Percentiles rank a stretch among this genome's conserved stretches.
Conservation (phyloP, 2,888 invertebrate genomes). For the Beris morrisii region DNA sequence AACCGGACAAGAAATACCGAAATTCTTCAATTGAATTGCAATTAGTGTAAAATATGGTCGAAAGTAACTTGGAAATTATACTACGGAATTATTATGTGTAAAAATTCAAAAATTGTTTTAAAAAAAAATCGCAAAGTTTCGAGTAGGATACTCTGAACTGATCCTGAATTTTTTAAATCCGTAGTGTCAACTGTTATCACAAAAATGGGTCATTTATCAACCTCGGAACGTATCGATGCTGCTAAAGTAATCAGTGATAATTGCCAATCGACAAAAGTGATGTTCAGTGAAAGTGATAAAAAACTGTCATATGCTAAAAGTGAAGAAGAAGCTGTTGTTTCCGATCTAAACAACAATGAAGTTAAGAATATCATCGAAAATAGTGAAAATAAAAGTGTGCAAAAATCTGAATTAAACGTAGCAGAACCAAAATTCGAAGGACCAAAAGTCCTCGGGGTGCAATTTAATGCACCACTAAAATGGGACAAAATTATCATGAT, state of each 20-base stretch:
- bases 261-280: slow-evolving; percentile 25
- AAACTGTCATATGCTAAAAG: background rate
- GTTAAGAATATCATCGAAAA: slow-evolving; percentile 1
- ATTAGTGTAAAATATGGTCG: too few relatives aligned
- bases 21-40: too few relatives aligned
- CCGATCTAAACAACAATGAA: slow-evolving; percentile 9
- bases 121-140: too few relatives aligned
- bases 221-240: slow-evolving; percentile 50
- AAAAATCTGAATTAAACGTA: slow-evolving; percentile 19
- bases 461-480: slow-evolving; percentile 64
- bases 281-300: slow-evolving; percentile 9
- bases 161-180: too few relatives aligned
- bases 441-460: slow-evolving; percentile 51
- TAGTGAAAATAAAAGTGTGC: slow-evolving; percentile 21
- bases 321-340: background rate
- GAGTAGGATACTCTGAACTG: too few relatives aligned
- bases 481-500: slow-evolving; percentile 66
- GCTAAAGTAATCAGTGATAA: slow-evolving; percentile 39
- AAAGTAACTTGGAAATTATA: too few relatives aligned
- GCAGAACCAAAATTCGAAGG: slow-evolving; percentile 20
- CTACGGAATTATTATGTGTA: too few relatives aligned
- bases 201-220: slow-evolving; percentile 53
- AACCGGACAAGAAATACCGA: too few relatives aligned
- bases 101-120: too few relatives aligned
- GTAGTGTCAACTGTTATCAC: too few relatives aligned